A percentile compares a stretch with the other conserved stretches of the same genome.
phyloP scores from a whole-genome alignment of 1,140 invertebrate genomes.

The Pseudomyrmex flavicornis region DNA sequence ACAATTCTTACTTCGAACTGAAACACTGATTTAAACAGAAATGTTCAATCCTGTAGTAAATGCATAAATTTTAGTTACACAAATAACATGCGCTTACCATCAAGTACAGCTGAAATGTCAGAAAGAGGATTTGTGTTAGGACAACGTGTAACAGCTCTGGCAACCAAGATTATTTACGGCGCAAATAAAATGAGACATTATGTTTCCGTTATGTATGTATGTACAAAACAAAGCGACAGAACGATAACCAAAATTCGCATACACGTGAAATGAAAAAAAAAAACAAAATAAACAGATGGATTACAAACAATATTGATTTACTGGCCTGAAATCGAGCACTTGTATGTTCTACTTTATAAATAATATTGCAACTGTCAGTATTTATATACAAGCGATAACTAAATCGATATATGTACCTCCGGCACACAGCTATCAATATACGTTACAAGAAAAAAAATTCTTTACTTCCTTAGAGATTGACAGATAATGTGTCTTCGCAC shows the following conservation, averaged over 20 bases:
- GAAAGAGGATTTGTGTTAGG: conserved; percentile 72
- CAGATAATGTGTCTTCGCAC: conserved; percentile 37
- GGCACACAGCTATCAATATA: not conserved
- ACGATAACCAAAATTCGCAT: conserved; percentile 7
- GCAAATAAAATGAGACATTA: conserved; percentile 33
- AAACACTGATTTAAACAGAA: conserved; percentile 36
- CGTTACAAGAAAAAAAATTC: conserved; percentile 60
- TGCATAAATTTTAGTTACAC: conserved; percentile 51
- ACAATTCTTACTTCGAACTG: conserved; percentile 35
- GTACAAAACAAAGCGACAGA: conserved; percentile 41
- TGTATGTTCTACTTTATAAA: conserved; percentile 23
- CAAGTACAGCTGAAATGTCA: conserved; percentile 74
- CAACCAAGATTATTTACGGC: conserved; percentile 60
- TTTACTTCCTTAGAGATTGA: conserved; percentile 43
- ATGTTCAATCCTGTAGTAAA: conserved; percentile 43
- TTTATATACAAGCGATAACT: conserved; percentile 31
- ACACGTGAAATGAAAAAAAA: conserved; percentile 8
- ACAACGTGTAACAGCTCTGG: conserved; percentile 46
- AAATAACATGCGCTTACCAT: conserved; percentile 74
- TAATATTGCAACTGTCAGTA: conserved; percentile 19
- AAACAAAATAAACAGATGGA: conserved; percentile 11
- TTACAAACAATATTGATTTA: conserved; percentile 35
- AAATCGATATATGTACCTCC: not conserved
- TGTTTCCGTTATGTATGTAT: conserved; percentile 42
- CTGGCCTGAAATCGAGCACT: conserved; percentile 57